Conservation (phyloP, 2,113 vertebrate genomes). For the Gnathonemus echidnorhynchus region DNA sequence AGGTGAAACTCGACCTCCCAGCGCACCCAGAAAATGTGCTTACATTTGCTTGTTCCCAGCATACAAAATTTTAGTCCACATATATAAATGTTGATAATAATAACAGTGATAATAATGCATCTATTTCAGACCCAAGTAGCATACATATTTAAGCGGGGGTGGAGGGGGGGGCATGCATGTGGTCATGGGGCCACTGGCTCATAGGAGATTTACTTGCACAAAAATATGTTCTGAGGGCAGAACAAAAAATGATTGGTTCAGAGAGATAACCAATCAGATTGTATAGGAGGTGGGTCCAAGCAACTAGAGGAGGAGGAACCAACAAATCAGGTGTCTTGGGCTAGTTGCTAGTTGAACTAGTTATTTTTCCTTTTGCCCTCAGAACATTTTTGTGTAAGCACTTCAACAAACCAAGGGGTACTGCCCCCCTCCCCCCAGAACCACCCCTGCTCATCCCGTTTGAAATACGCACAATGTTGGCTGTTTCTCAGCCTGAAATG, state of each 20-base stretch:
- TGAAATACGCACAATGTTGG: neutral
- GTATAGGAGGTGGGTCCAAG: neutral
- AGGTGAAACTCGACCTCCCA: neutral
- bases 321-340: neutral
- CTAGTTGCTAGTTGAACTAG: neutral
- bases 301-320: neutral
- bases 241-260: neutral
- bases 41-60: neutral
- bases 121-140: neutral
- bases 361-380: neutral
- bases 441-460: neutral
- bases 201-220: neutral
- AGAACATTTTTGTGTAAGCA: neutral
- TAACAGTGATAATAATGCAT: no score
- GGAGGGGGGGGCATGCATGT: neutral
- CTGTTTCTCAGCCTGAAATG: neutral
- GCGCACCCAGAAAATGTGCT: neutral
- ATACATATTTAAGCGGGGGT: neutral
- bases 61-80: neutral
- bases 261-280: neutral
- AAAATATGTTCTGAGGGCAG: neutral
- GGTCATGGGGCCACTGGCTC: neutral
- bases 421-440: neutral
- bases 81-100: no score
- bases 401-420: neutral